Evolutionary conservation across 2,888 invertebrate genomes (phyloP).

Genomic region (Conchocele bisecta): DNA sequence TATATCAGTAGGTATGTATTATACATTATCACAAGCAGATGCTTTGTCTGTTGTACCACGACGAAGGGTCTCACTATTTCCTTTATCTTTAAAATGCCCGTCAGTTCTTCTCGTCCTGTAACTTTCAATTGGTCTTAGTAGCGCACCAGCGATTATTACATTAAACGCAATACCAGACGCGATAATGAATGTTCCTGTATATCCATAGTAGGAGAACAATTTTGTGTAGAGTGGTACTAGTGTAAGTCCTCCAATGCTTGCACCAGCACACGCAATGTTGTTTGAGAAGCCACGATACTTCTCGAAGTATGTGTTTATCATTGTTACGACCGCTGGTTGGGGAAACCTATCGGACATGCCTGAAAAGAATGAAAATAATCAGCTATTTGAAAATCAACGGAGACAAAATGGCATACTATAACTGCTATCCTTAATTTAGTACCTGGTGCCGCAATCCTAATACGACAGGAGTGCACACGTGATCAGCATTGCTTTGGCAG

Average conservation of each 20-base stretch:
- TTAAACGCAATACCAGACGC: constrained; percentile 26
- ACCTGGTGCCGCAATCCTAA: too few relatives aligned
- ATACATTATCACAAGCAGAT: too few relatives aligned
- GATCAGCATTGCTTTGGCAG: too few relatives aligned
- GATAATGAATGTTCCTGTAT: constrained; percentile 38
- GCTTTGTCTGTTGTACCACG: too few relatives aligned
- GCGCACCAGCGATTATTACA: constrained; percentile 14
- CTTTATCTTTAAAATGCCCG: not conserved
- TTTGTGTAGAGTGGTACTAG: constrained; percentile 34
- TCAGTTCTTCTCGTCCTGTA: constrained; percentile 12
- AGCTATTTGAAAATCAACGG: too few relatives aligned
- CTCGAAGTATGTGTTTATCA: constrained; percentile 29
- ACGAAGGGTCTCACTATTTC: too few relatives aligned
- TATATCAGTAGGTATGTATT: too few relatives aligned
- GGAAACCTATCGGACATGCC: constrained; percentile 25
- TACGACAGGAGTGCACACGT: too few relatives aligned
- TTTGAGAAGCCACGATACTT: constrained; percentile 40
- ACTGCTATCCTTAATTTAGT: too few relatives aligned
- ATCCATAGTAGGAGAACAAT: constrained; percentile 38
- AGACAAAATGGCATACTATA: too few relatives aligned
- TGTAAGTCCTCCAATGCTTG: constrained; percentile 30
- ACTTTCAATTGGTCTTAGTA: constrained; percentile 24
- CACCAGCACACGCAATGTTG: constrained; percentile 22
- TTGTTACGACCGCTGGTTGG: constrained; percentile 14
- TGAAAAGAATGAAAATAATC: constrained; percentile 11